Evolutionary conservation across 2,113 vertebrate genomes (phyloP).

Genomic region (Microtus oregoni): DNA sequence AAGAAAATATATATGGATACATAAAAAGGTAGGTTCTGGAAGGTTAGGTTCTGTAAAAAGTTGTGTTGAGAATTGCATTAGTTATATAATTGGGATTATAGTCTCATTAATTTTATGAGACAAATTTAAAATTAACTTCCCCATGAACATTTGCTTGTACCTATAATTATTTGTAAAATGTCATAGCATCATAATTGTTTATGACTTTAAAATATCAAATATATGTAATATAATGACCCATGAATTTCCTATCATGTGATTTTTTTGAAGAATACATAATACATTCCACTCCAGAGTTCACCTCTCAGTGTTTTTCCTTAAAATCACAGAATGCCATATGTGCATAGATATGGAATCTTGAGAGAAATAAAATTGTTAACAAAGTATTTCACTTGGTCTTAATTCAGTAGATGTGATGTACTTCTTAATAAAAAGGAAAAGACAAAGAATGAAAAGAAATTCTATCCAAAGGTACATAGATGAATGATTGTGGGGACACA

Average conservation of each 20-base stretch:
- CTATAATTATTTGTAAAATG: neutral
- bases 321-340: neutral
- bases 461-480: neutral
- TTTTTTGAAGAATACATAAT: neutral
- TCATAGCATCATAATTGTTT: neutral
- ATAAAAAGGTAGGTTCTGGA: neutral
- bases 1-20: neutral
- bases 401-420: neutral
- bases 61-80: neutral
- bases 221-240: neutral
- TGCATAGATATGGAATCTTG: neutral
- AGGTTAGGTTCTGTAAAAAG: neutral
- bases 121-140: constrained; percentile 40
- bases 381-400: neutral
- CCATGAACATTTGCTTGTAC: neutral
- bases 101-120: neutral
- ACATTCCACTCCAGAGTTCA: neutral
- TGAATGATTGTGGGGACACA: neutral
- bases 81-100: constrained; percentile 18
- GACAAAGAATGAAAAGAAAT: neutral
- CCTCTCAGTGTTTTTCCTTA: neutral
- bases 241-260: neutral
- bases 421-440: neutral
- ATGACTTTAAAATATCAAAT: neutral
- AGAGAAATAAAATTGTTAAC: neutral